Evolutionary conservation across 2,113 vertebrate genomes (phyloP).

Genomic region (Lanius ludovicianus): DNA sequence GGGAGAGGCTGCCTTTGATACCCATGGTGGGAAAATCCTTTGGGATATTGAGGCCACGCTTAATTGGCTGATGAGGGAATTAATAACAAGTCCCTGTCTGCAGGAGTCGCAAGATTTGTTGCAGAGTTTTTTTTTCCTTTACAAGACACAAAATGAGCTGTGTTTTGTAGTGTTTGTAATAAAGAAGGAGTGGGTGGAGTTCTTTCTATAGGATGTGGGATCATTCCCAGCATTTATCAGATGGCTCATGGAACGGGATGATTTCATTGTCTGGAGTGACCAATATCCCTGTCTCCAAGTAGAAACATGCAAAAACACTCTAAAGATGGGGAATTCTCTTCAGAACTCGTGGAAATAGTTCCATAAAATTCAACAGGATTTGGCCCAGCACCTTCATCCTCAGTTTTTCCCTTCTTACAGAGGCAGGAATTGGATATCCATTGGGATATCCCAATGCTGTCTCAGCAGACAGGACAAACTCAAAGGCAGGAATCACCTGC

Average conservation of each 20-base stretch:
- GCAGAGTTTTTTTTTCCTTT: not conserved
- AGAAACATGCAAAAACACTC: not conserved
- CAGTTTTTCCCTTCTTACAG: not conserved
- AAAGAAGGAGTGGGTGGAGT: not conserved
- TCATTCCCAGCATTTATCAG: not conserved
- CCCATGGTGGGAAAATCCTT: fast-evolving
- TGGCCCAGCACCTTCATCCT: not conserved
- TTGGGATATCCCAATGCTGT: not conserved
- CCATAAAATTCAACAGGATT: not conserved
- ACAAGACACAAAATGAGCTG: not conserved
- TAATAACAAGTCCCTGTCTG: not conserved
- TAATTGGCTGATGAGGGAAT: not conserved
- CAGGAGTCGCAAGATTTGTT: not conserved
- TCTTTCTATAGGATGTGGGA: not conserved
- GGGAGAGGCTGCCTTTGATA: not conserved
- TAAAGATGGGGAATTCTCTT: not conserved
- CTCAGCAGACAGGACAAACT: not conserved
- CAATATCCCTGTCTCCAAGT: not conserved
- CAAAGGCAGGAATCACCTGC: not conserved
- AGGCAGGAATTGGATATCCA: not conserved
- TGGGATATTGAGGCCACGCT: not conserved
- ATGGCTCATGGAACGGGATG: not conserved
- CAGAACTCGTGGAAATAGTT: not conserved
- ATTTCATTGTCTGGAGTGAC: not conserved
- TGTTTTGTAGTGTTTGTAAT: not conserved